phyloP scores from a whole-genome alignment of 2,888 invertebrate species.

The Philopedon plagiatum region DNA sequence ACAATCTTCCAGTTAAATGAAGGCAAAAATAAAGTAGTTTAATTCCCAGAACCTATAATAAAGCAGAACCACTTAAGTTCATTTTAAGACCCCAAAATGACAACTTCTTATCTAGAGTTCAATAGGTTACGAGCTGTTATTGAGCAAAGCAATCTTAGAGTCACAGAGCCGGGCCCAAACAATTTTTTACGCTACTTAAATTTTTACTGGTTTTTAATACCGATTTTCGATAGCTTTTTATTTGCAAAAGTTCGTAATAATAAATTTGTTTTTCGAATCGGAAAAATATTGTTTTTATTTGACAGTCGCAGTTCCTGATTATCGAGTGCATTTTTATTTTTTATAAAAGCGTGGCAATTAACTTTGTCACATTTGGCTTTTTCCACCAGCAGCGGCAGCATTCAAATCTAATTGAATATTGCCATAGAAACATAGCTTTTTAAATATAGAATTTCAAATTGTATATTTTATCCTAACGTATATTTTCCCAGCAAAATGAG shows the following conservation, averaged over 20 bases:
- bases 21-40: slow-evolving; percentile 12
- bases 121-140: slow-evolving; percentile 55
- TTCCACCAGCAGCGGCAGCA: no score
- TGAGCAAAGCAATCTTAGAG: slow-evolving; percentile 48
- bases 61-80: slow-evolving; percentile 50
- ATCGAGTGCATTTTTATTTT: no score
- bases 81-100: slow-evolving; percentile 53
- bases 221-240: not conserved
- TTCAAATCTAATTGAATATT: no score
- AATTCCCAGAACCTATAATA: slow-evolving; percentile 33
- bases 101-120: slow-evolving; percentile 56
- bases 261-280: no score
- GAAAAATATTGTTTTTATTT: no score
- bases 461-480: not conserved
- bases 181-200: slow-evolving; percentile 4
- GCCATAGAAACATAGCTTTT: no score
- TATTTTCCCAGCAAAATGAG: not conserved
- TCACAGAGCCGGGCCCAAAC: slow-evolving; percentile 27
- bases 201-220: not conserved
- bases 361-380: no score
- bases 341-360: no score
- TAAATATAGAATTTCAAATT: not conserved
- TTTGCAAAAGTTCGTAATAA: no score
- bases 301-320: no score
- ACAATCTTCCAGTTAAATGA: slow-evolving; percentile 11